These are phyloP conservation scores for Zeus faber DNA, from an alignment of 2,113 vertebrate species.

Conservation along the genomic window DNA sequence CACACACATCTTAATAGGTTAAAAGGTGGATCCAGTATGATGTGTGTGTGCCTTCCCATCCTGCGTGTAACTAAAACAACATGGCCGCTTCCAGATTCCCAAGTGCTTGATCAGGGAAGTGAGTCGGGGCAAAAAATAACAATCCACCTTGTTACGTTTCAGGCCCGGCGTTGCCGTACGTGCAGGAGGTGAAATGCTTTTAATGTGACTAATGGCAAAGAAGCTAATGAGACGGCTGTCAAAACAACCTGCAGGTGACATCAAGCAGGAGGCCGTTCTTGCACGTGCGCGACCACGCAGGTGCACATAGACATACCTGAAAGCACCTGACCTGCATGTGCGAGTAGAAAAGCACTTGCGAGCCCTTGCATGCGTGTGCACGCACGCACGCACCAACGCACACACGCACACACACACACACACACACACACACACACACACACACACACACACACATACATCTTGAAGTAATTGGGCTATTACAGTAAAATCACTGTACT, in stretches of 20 bases:
- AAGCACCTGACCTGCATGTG: not conserved
- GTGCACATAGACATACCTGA: slow-evolving; percentile 1
- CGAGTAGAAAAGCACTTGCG: not conserved
- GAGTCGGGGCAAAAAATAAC: no score
- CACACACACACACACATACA: slow-evolving; percentile 15
- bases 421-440: not conserved
- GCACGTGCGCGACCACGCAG: no score
- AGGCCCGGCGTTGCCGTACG: not conserved
- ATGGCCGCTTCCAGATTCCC: no score
- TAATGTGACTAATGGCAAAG: slow-evolving; percentile 28
- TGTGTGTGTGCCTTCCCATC: no score
- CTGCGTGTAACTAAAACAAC: no score
- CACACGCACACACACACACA: slow-evolving; percentile 15
- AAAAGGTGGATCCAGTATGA: no score
- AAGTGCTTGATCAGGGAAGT: no score
- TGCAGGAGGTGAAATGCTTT: slow-evolving; percentile 21
- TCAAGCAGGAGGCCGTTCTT: no score
- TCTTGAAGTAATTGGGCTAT: slow-evolving; percentile 44
- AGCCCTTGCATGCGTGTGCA: no score
- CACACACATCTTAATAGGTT: no score
- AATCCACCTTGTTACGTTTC: no score
- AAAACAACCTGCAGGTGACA: slow-evolving; percentile 30
- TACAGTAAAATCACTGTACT: slow-evolving; percentile 25
- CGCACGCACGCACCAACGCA: slow-evolving; percentile 7
- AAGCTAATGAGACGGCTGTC: slow-evolving; percentile 26